Evolutionary conservation across 2,797 vertebrate species (phyloP), one percentile per base, ranked within the genome.

Genomic region (Lerista edwardsae): DNA sequence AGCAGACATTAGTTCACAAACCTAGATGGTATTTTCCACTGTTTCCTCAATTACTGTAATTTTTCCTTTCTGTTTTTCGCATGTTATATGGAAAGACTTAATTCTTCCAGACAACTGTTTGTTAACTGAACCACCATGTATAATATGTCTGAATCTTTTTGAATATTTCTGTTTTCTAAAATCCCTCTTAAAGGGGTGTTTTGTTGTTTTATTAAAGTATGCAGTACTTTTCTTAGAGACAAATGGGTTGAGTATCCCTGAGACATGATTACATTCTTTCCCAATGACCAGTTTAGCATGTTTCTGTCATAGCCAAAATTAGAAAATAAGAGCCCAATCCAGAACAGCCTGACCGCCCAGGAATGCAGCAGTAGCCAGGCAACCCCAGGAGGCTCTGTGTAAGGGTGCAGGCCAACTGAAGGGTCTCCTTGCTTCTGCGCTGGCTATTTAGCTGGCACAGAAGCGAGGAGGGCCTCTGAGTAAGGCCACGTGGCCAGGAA

Each of bases 1-100:
- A 88, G 34, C 31, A 88, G 68, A 3, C 6, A 0, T 88, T 84
- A 64, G 31, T 76, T 87, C 72, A 86, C 80, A 14, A 80, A 68
- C 64, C 65, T 61, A 2, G 64, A 12, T 75, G n/a, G 6, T 27
- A 55, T 71, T 10, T 51, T 87, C 72, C 34, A 87, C 76, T 86
- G 23, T 77, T 78, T 36, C 61, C 86, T 80, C 14, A 80, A 8
- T 77, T 73, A 59, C 1, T 87, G 14, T 61, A 5, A 31, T 77
- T 79, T 88, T 62, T 87, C 25, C 29, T 85, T 79, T 61, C 51
- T 1, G 65, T 41, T 61, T 72, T 73, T 12, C 9, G 5, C 7
- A 0, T 75, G 7, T 83, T 83, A 72, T 2, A 64, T 77, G 17
- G 75, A 59, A 86, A 19, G 77, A 83, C 76, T 82, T 88, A 83